A percentile compares a stretch with the other conserved stretches of the same genome.
Evolutionary conservation across 2,797 vertebrate species (phyloP).

Genomic region (Phoebastria nigripes): DNA sequence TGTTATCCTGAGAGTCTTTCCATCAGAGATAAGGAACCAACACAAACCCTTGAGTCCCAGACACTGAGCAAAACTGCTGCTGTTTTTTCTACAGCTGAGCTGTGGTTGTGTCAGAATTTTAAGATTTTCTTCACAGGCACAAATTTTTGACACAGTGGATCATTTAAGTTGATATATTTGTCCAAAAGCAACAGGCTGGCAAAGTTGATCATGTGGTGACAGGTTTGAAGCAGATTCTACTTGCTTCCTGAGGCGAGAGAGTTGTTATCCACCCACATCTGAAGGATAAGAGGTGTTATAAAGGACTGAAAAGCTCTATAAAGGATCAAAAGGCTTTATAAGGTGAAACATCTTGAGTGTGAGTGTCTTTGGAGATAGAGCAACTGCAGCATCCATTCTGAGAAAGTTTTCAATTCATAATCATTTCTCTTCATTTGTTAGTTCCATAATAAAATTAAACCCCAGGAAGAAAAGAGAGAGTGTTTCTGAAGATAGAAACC

Average conservation of each 20-base stretch:
- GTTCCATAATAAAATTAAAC: background rate
- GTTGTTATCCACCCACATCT: background rate
- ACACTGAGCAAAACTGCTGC: background rate
- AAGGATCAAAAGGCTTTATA: background rate
- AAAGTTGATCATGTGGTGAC: background rate
- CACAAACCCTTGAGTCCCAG: background rate
- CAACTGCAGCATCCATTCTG: background rate
- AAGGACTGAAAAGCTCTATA: background rate
- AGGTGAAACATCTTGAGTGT: background rate
- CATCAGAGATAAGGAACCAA: background rate
- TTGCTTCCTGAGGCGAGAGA: background rate
- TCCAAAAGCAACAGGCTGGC: background rate
- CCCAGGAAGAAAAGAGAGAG: background rate
- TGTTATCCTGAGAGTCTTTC: background rate
- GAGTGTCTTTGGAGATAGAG: background rate
- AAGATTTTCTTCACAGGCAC: background rate
- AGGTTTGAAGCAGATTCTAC: background rate
- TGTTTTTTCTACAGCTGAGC: background rate
- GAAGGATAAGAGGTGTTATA: background rate
- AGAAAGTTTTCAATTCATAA: background rate
- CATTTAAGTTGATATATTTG: background rate
- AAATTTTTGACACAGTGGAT: background rate
- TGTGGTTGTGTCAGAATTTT: background rate
- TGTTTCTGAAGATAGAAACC: background rate
- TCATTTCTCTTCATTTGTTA: background rate